Base-by-base conservation (phyloP, 2,797 vertebrate species). In the Capromys pilorides region DNA sequence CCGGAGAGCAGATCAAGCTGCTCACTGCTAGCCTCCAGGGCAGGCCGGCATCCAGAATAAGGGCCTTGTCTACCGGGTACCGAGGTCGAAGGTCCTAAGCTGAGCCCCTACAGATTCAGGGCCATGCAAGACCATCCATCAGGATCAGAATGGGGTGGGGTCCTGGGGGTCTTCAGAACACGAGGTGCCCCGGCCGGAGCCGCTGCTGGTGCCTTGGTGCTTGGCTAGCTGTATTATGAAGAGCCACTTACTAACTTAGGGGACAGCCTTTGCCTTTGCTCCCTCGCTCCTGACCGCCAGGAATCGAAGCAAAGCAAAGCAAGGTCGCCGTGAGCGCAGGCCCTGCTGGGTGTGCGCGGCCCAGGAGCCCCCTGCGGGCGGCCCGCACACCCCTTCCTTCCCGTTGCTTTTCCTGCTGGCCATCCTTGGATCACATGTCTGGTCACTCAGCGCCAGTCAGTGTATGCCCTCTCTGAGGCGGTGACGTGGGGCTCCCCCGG, bases 171-270 rank as follows among this genome's bases (percentile, higher is more conserved):
- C 49, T 3, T 2, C 9, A 2, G 5, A 36, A 66, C 16, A 10
- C n/a, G 21, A 2, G 36, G 84, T 11, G 57, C 62, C 4, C 16
- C 12, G 5, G 1, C 3, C 4, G 6, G 24, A 14, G 33, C 21
- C 0, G 5, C 59, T 3, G 0, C 12, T 59, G 66, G 71, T 57
- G 49, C 41, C 10, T 0, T 2, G 36, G 10, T 4, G 0, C 26
- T 2, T 2, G 0, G 51, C 14, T 12, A 36, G 13, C 39, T 22
- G 5, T 21, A 13, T 36, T n/a, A 28, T 19, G 19, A 69, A 61
- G 77, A 18, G 6, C 26, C 16, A 0, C 62, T 10, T 66, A 9
- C 1, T 19, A 18, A 78, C 31, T 78, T 31, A 51, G 19, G 45
- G 14, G 31, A 7, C 11, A 33, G 87, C 24, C 31, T 33, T 62